Evolutionary conservation across 1,140 invertebrate genomes (phyloP).

Genomic region (Venturia canescens): DNA sequence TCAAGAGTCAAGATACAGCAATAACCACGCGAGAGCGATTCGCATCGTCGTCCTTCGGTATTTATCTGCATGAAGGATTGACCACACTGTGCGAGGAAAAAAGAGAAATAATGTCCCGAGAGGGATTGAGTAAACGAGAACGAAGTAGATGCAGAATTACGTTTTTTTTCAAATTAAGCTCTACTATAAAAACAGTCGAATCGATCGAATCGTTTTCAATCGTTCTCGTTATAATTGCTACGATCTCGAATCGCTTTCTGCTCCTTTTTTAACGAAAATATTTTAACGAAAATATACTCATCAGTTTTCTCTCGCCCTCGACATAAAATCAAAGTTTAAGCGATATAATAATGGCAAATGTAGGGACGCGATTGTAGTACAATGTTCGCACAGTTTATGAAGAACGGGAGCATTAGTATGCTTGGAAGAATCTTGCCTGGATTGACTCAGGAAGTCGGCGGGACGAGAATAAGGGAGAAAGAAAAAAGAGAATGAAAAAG

Average conservation of each 20-base stretch:
- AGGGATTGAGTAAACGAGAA: no score
- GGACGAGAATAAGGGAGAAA: conserved; percentile 38
- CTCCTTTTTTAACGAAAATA: no score
- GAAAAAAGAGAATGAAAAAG: neutral
- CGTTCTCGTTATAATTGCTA: no score
- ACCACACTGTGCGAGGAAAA: neutral
- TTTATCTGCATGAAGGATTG: neutral
- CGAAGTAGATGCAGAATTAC: neutral
- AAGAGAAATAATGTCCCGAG: neutral
- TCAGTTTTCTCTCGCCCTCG: no score
- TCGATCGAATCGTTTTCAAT: no score
- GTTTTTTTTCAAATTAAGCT: no score
- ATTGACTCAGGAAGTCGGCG: conserved; percentile 67
- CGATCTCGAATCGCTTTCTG: no score
- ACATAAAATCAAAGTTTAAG: neutral
- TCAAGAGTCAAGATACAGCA: conserved; percentile 7
- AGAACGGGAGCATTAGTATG: conserved; percentile 23
- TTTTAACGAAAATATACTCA: no score
- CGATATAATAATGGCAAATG: neutral
- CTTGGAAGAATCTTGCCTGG: conserved; percentile 24
- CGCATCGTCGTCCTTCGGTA: neutral
- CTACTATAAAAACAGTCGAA: no score
- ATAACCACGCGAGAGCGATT: neutral
- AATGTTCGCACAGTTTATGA: neutral
- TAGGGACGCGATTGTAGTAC: no score